phyloP scores from a whole-genome alignment of 2,888 invertebrate species.

The Lagria hirta region DNA sequence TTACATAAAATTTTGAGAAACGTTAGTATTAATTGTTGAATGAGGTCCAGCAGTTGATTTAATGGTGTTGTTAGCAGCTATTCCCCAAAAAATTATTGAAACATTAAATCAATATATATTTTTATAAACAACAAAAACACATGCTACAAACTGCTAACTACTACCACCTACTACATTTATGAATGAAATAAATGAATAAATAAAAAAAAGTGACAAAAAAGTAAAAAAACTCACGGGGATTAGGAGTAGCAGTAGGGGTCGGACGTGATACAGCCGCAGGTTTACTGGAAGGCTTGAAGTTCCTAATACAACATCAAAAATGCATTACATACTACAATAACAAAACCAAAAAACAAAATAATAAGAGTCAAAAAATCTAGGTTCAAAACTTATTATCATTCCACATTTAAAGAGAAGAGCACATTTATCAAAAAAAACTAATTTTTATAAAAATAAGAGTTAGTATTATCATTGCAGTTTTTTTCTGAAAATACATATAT shows the following conservation, averaged over 20 bases:
- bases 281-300: slow-evolving; percentile 63
- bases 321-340: slow-evolving; percentile 33
- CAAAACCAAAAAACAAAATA: no score
- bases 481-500: no score
- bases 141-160: slow-evolving; percentile 23
- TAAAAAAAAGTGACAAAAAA: slow-evolving; percentile 35
- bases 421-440: no score
- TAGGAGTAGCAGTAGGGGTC: slow-evolving; percentile 54
- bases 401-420: no score
- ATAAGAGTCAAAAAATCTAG: no score
- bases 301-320: slow-evolving; percentile 56
- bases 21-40: slow-evolving; percentile 41
- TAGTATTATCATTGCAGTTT: no score
- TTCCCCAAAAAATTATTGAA: slow-evolving; percentile 31
- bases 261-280: slow-evolving; percentile 50
- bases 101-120: slow-evolving; percentile 21
- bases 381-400: no score
- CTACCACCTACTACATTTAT: slow-evolving; percentile 21
- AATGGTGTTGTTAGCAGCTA: slow-evolving; percentile 49
- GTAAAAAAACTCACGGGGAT: slow-evolving; percentile 54
- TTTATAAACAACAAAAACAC: slow-evolving; percentile 13
- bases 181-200: slow-evolving; percentile 14
- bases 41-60: slow-evolving; percentile 45
- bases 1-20: no score
- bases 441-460: no score